A percentile compares a stretch with the other conserved stretches of the same genome.
phyloP scores from a whole-genome alignment of 2,113 vertebrate species.

The Ondatra zibethicus region DNA sequence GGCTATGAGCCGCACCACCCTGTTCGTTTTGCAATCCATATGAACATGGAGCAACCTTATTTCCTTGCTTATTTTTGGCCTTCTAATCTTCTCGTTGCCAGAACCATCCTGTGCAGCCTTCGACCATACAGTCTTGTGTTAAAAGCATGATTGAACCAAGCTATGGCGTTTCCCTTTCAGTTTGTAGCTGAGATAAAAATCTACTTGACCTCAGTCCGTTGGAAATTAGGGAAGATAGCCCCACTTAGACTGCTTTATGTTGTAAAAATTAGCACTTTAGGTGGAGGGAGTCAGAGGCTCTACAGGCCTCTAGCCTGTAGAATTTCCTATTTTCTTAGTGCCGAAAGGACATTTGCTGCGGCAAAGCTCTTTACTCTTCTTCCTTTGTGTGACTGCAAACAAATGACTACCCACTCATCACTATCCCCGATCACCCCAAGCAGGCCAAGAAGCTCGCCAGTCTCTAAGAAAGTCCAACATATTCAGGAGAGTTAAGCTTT shows the following conservation, averaged over 20 bases:
- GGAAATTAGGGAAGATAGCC: slow-evolving; percentile 68
- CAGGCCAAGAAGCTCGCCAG: not conserved
- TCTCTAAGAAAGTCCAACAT: not conserved
- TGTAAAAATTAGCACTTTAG: slow-evolving; percentile 78
- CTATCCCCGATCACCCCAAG: slow-evolving; percentile 12
- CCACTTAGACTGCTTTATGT: slow-evolving; percentile 25
- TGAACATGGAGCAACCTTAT: slow-evolving; percentile 4
- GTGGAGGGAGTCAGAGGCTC: slow-evolving; percentile 18
- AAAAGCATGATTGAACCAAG: slow-evolving; percentile 83
- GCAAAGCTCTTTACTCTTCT: slow-evolving; percentile 51
- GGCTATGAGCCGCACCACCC: not conserved
- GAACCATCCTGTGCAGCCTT: slow-evolving; percentile 76
- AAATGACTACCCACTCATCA: slow-evolving; percentile 42
- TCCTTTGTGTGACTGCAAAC: slow-evolving; percentile 58
- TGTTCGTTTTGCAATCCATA: slow-evolving; percentile 63
- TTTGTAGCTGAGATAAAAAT: slow-evolving; percentile 85
- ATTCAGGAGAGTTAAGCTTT: slow-evolving; percentile 17
- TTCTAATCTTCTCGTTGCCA: slow-evolving; percentile 66
- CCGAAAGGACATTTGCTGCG: slow-evolving; percentile 44
- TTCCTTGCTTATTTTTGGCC: slow-evolving; percentile 77
- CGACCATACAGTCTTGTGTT: slow-evolving; percentile 78
- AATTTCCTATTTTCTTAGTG: slow-evolving; percentile 68
- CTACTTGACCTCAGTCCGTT: slow-evolving; percentile 83
- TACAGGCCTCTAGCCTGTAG: slow-evolving; percentile 50
- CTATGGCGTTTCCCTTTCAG: slow-evolving; percentile 82